Percentiles rank a stretch among this genome's conserved stretches.
Conservation (phyloP, 1,140 invertebrate species). For the Orussus abietinus region DNA sequence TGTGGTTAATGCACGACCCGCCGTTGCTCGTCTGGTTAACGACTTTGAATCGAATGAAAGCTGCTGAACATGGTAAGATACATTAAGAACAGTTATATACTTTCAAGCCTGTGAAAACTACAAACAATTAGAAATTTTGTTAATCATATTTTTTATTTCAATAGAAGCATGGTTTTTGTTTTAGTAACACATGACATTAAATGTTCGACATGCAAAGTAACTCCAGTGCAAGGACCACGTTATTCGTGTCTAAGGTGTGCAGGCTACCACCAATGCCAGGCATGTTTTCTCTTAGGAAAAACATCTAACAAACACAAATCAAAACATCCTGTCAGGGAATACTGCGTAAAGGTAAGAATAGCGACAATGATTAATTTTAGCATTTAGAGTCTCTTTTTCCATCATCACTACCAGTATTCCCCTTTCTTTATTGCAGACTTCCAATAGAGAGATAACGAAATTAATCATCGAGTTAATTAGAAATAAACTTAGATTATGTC, state of each 20-base stretch:
- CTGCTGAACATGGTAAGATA: constrained; percentile 54
- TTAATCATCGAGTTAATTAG: constrained; percentile 52
- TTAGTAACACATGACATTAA: constrained; percentile 56
- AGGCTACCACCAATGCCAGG: constrained; percentile 75
- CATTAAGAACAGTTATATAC: constrained; percentile 1
- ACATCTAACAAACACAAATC: constrained; percentile 69
- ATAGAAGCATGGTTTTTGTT: constrained; percentile 24
- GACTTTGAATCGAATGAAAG: constrained; percentile 57
- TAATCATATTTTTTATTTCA: constrained; percentile 7
- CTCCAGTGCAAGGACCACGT: constrained; percentile 56
- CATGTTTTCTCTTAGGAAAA: constrained; percentile 74
- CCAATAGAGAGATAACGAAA: constrained; percentile 52
- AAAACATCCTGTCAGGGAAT: constrained; percentile 74
- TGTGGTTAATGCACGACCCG: constrained; percentile 60
- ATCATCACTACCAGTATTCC: no score
- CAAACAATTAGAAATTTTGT: constrained; percentile 6
- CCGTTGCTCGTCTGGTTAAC: constrained; percentile 60
- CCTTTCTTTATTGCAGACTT: constrained; percentile 44
- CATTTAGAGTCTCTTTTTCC: not conserved
- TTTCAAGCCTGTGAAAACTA: not conserved
- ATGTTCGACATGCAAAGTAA: constrained; percentile 57
- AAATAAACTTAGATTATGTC: constrained; percentile 48
- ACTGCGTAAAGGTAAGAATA: constrained; percentile 60
- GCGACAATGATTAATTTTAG: not conserved
- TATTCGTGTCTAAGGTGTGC: constrained; percentile 75